Evolutionary conservation across 2,113 vertebrate species (phyloP), one percentile per base, ranked within the genome.

Genomic region (Neogale vison): DNA sequence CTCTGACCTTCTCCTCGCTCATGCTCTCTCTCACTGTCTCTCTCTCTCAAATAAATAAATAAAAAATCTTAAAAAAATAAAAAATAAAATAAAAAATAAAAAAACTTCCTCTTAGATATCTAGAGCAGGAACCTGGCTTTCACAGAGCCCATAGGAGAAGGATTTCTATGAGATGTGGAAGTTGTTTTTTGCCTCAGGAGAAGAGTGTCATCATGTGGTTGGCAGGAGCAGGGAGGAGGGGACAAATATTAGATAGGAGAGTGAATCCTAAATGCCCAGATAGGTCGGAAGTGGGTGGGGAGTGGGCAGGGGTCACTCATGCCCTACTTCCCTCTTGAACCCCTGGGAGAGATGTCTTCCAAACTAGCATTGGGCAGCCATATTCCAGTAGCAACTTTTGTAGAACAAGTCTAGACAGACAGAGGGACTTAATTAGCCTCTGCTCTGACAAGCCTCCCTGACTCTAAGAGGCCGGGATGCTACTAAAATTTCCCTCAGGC

Each of bases 261-360:
- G 24, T 1, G 14, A 47, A 4, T 76, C 76, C 65, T 34, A 36
- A 47, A 52, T 20, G 13, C 6, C 31, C 45, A 57, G 17, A 13
- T 23, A 74, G 74, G 20, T 59, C 69, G 36, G 6, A 42, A 36
- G 47, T 21, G 26, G 42, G 55, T 52, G 50, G 8, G 29, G 52
- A 26, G 9, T 2, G 3, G 10, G 9, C 1, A 1, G 3, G 26
- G 1, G 29, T 29, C n/a, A 14, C 29, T 87, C 72, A 52, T 3
- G n/a, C 74, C 67, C 79, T 2, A 1, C 21, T 69, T 95, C 39
- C 67, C 61, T 88, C 74, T 63, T n/a, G 47, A 76, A 20, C 36
- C 39, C 21, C 11, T 24, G 24, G 26, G 26, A 88, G 20, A 85
- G 42, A 18, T 24, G 17, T 79, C n/a, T 50, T 63, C 17, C 3